Evolutionary conservation across 1,140 invertebrate species (phyloP).

Genomic region (Camponotus vicinus): DNA sequence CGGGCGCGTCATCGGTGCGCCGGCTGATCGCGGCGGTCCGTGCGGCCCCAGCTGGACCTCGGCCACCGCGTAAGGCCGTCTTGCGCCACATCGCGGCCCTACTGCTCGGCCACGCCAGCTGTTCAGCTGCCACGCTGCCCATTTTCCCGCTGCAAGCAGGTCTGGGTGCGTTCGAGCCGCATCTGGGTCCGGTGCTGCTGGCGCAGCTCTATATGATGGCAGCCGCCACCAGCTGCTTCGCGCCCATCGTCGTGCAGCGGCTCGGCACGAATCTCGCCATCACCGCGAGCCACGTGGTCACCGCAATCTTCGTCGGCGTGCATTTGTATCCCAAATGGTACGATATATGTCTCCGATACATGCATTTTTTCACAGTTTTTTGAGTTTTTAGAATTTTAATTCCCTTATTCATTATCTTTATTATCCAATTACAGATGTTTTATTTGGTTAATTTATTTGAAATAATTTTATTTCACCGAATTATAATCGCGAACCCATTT

Average conservation of each 20-base stretch:
- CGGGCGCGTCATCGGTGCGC: constrained; percentile 90
- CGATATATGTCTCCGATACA: background rate
- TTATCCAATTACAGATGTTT: too few relatives aligned
- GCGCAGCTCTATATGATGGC: constrained; percentile 87
- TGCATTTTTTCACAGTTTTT: background rate
- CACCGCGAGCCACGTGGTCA: constrained; percentile 84
- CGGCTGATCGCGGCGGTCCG: constrained; percentile 88
- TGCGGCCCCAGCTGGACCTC: constrained; percentile 84
- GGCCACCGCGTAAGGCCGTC: constrained; percentile 85
- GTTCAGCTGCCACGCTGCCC: constrained; percentile 89
- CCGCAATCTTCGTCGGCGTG: constrained; percentile 87
- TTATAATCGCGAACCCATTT: background rate
- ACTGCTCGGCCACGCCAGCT: constrained; percentile 87
- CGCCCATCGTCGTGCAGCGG: constrained; percentile 86
- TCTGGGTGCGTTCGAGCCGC: constrained; percentile 79
- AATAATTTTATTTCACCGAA: too few relatives aligned
- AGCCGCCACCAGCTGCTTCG: constrained; percentile 86
- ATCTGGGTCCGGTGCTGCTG: constrained; percentile 87
- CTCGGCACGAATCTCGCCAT: constrained; percentile 87
- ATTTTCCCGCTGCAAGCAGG: constrained; percentile 88
- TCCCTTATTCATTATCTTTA: too few relatives aligned
- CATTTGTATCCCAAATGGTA: constrained; percentile 89
- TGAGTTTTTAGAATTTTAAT: background rate
- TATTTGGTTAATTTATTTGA: too few relatives aligned
- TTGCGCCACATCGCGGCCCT: constrained; percentile 87